Conservation (phyloP, 2,113 vertebrate genomes). For the Azemiops feae region DNA sequence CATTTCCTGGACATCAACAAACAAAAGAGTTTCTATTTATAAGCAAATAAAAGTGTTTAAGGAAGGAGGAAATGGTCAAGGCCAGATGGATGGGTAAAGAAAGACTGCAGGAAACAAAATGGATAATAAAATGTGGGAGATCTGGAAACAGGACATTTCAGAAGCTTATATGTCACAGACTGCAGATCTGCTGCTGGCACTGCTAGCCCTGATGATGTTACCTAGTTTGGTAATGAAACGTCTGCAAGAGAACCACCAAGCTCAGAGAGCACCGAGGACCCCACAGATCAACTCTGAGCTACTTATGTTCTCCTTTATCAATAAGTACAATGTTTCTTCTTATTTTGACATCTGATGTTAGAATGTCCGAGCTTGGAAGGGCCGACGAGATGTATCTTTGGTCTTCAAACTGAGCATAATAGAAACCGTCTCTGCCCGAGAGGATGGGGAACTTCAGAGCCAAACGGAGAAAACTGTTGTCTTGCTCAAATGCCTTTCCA, state of each 20-base stretch:
- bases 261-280: too few relatives aligned
- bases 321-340: background rate
- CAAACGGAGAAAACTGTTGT: background rate
- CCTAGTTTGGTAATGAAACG: too few relatives aligned
- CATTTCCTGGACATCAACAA: background rate
- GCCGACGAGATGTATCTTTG: background rate
- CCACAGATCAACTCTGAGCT: too few relatives aligned
- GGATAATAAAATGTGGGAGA: background rate
- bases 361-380: background rate
- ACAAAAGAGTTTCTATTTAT: background rate
- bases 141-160: background rate
- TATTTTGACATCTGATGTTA: background rate
- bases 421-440: background rate
- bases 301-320: too few relatives aligned
- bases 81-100: background rate
- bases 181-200: slow-evolving; percentile 1
- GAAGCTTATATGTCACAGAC: rapidly evolving
- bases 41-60: background rate
- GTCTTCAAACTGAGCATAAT: background rate
- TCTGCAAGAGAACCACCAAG: too few relatives aligned
- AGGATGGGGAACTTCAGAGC: background rate
- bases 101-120: background rate
- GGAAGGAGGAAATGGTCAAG: background rate
- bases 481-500: background rate
- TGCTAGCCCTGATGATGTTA: too few relatives aligned